Percentiles rank a stretch among this genome's conserved stretches.
Conservation (phyloP, 2,113 vertebrate genomes). For the Caranx ignobilis region DNA sequence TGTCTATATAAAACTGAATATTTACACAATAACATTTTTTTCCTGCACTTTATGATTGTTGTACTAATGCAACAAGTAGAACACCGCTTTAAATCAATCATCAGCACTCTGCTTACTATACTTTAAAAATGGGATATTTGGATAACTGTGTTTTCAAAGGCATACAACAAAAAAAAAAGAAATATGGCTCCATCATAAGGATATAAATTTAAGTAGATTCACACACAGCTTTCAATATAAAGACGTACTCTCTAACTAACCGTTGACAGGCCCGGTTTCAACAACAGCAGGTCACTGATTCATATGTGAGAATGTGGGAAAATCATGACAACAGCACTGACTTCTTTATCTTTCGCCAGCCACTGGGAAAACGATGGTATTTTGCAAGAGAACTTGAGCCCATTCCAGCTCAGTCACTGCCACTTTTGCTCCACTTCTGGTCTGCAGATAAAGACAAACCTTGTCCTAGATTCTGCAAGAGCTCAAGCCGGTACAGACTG, state of each 20-base stretch:
- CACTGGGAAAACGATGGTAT: constrained; percentile 41
- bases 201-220: too few species aligned
- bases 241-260: neutral
- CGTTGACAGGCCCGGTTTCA: neutral
- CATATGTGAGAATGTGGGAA: constrained; percentile 25
- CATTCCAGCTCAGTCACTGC: constrained; percentile 63
- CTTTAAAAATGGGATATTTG: too few species aligned
- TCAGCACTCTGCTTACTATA: too few species aligned
- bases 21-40: neutral
- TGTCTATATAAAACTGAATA: neutral
- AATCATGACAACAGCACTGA: constrained; percentile 31
- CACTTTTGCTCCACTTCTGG: constrained; percentile 69
- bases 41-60: neutral
- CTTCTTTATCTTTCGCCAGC: constrained; percentile 48
- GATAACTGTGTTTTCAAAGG: too few species aligned
- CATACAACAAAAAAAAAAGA: too few species aligned
- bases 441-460: constrained; percentile 71
- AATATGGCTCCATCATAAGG: too few species aligned
- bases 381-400: constrained; percentile 61
- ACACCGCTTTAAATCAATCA: neutral
- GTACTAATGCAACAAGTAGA: neutral
- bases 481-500: constrained; percentile 48
- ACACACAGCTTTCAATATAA: neutral
- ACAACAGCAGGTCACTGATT: constrained; percentile 15
- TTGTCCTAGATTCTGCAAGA: constrained; percentile 76